These are phyloP conservation scores for Hozukius guyotensis DNA, from an alignment of 2,797 vertebrate species.

Conservation along the genomic window DNA sequence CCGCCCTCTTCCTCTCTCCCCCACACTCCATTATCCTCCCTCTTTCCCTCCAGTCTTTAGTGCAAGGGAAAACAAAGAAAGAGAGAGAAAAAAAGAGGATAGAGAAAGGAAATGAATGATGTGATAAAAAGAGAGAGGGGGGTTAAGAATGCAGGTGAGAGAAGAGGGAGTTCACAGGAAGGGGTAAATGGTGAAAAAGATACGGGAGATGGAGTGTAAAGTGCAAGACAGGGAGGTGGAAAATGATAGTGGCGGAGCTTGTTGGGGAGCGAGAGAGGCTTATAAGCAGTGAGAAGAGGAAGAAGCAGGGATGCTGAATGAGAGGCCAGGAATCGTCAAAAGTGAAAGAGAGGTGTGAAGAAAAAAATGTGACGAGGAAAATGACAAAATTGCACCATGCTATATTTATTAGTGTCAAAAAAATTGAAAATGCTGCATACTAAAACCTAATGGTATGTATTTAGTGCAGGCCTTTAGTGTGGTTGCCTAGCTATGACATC, in stretches of 20 bases:
- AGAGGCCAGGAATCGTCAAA: slow-evolving; percentile 16
- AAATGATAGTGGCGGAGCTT: slow-evolving; percentile 25
- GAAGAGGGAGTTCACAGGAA: slow-evolving; percentile 37
- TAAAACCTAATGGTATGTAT: slow-evolving; percentile 40
- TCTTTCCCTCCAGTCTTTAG: slow-evolving; percentile 24
- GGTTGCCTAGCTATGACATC: slow-evolving; percentile 51
- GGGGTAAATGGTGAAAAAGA: slow-evolving; percentile 37
- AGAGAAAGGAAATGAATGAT: slow-evolving; percentile 23
- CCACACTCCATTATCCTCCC: slow-evolving; percentile 45
- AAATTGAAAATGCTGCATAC: slow-evolving; percentile 36
- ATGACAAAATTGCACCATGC: background rate
- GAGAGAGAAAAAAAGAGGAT: slow-evolving; percentile 3
- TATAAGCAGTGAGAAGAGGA: background rate
- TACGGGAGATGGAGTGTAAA: slow-evolving; percentile 16
- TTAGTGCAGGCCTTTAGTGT: slow-evolving; percentile 18
- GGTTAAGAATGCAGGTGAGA: slow-evolving; percentile 48
- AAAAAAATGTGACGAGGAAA: background rate
- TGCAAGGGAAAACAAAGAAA: slow-evolving; percentile 27
- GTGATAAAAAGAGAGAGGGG: background rate
- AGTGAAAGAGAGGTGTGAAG: slow-evolving; percentile 30
- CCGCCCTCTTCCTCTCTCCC: slow-evolving; percentile 28
- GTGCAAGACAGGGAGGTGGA: slow-evolving; percentile 24
- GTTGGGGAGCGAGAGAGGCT: slow-evolving; percentile 22
- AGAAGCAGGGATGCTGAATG: slow-evolving; percentile 1
- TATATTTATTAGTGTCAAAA: slow-evolving; percentile 34